Conservation (phyloP, 2,888 invertebrate genomes). For the Cephus pygmeus region DNA sequence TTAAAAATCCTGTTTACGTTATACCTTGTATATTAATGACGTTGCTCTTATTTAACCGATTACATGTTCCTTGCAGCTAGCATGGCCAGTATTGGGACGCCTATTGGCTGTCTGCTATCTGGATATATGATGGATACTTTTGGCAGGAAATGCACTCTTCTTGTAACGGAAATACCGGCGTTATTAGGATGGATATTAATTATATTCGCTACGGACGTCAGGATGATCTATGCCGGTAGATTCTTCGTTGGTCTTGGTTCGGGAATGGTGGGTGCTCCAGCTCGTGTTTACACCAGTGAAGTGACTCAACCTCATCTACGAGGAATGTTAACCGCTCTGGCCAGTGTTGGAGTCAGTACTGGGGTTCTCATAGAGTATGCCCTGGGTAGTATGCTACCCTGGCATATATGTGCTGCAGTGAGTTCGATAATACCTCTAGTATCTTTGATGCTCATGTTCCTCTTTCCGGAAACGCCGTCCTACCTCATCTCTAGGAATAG, state of each 20-base stretch:
- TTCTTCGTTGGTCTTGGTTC: slow-evolving; percentile 77
- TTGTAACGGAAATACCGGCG: slow-evolving; percentile 76
- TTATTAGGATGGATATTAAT: slow-evolving; percentile 77
- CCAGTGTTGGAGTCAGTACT: slow-evolving; percentile 78
- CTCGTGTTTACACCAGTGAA: slow-evolving; percentile 77
- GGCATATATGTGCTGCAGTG: slow-evolving; percentile 75
- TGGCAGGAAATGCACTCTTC: slow-evolving; percentile 74
- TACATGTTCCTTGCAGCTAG: slow-evolving; percentile 68
- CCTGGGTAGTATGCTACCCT: slow-evolving; percentile 72
- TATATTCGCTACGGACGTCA: slow-evolving; percentile 70
- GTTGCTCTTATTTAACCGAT: neutral
- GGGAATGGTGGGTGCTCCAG: slow-evolving; percentile 80
- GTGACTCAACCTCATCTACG: slow-evolving; percentile 79
- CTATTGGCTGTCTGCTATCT: slow-evolving; percentile 77
- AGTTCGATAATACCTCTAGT: slow-evolving; percentile 73
- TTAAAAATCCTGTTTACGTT: too few species aligned
- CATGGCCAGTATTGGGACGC: slow-evolving; percentile 75
- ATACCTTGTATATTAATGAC: too few species aligned
- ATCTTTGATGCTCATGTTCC: slow-evolving; percentile 71
- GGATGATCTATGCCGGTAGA: slow-evolving; percentile 75
- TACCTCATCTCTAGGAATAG: slow-evolving; percentile 74
- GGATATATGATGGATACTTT: slow-evolving; percentile 78
- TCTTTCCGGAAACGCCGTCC: slow-evolving; percentile 80
- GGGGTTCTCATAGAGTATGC: slow-evolving; percentile 76
- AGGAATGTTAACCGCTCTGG: slow-evolving; percentile 79